These are phyloP conservation scores for Rhinoptilus africanus DNA, from an alignment of 2,113 vertebrate species.

Conservation along the genomic window DNA sequence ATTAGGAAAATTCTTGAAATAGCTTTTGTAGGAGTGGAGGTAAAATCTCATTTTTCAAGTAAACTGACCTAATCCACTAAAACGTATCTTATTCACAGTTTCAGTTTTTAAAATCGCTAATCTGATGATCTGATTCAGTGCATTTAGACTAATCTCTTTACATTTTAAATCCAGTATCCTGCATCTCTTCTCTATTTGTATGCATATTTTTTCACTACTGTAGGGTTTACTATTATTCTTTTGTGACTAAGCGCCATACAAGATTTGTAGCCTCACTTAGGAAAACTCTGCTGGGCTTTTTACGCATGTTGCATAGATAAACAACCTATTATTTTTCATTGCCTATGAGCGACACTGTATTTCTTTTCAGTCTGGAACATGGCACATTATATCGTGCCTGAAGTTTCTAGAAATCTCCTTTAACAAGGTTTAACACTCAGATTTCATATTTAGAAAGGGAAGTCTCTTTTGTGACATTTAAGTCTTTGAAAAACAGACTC, in stretches of 20 bases:
- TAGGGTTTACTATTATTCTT: background rate
- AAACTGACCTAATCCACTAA: background rate
- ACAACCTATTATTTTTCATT: background rate
- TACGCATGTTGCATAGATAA: background rate
- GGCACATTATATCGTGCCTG: background rate
- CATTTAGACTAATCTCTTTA: background rate
- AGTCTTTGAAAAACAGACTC: background rate
- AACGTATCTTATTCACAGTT: background rate
- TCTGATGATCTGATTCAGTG: background rate
- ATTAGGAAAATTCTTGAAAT: background rate
- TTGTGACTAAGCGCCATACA: background rate
- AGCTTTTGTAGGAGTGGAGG: background rate
- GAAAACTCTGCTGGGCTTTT: background rate
- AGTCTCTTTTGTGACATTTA: background rate
- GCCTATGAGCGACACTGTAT: background rate
- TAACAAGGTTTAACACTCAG: background rate
- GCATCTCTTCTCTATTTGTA: background rate
- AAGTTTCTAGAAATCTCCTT: background rate
- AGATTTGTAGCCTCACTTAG: background rate
- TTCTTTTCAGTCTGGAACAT: background rate
- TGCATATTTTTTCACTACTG: background rate
- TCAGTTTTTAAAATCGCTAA: background rate
- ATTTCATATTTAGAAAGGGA: background rate
- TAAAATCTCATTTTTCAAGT: constrained; percentile 5
- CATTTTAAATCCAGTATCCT: background rate